Base-by-base conservation (phyloP, 2,888 invertebrate genomes). In the Mayetiola destructor region DNA sequence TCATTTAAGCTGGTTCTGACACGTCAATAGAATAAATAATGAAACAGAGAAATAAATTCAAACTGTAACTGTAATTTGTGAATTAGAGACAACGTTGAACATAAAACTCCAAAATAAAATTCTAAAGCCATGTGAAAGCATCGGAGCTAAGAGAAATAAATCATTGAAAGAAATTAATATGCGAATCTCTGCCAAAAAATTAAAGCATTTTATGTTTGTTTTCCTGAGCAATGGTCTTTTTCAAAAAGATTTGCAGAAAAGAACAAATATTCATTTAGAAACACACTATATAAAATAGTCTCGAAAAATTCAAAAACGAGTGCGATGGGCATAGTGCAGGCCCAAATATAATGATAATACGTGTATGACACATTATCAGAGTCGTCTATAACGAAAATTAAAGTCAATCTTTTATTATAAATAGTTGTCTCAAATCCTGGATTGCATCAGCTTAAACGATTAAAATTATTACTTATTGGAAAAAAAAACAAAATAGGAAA, bases 11-110 rank as follows among this genome's bases (percentile, higher is more conserved):
- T 12, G 3, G 10, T 10, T 53, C 20, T 12, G 10, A 53, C 9
- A 53, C 29, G 18, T 3, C 12, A 29, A 30, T 10, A 30, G 20
- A 53, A 53, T 27, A 32, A 32, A 20, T 10, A 53, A 2, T 2
- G 23, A 42, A 23, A 21, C n/a, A 42, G 21, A 23, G 27, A 32
- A 32, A 27, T 27, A 27, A 27, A 48, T 48, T 48, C 27, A 16
- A 27, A 27, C 27, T 27, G 48, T 48, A 27, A 48, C 48, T 48
- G 48, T 27, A 48, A 23, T 23, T 48, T 48, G 48, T 48, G 48
- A 23, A 48, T 48, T 48, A 48, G 29, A 32, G 32, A 9, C 27
- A 48, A 48, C 23, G n/a, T 14, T 48, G 48, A 27, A 48, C 16
- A 27, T 27, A 48, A 27, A 27, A 27, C 48, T 27, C 27, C 27